Conservation (phyloP, 1,140 invertebrate genomes). For the Drosophila varians region DNA sequence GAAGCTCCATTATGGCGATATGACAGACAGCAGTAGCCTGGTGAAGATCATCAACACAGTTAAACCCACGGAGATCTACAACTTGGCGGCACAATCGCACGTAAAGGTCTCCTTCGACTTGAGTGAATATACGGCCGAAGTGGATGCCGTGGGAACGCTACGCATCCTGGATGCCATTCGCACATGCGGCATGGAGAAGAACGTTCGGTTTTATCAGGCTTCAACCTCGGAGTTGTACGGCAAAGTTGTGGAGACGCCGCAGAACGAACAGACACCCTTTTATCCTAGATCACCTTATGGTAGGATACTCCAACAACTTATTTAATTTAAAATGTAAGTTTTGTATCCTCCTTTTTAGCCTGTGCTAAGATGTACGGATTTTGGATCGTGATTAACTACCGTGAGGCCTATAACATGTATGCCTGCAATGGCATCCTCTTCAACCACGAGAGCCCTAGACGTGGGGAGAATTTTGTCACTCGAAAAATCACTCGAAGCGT, state of each 20-base stretch:
- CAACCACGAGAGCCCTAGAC: slow-evolving; percentile 98
- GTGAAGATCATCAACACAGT: slow-evolving; percentile 96
- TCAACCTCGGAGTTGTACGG: slow-evolving; percentile 99
- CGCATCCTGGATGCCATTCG: slow-evolving; percentile 97
- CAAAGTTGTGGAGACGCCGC: slow-evolving; percentile 98
- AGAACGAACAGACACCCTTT: slow-evolving; percentile 99
- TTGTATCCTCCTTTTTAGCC: slow-evolving; percentile 87
- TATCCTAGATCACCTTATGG: slow-evolving; percentile 99
- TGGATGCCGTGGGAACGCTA: slow-evolving; percentile 98
- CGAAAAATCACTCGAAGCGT: slow-evolving; percentile 99
- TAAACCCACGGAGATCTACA: slow-evolving; percentile 98
- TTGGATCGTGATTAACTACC: slow-evolving; percentile 99
- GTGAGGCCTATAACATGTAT: slow-evolving; percentile 99
- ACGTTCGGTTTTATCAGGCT: slow-evolving; percentile 98
- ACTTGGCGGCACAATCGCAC: slow-evolving; percentile 99
- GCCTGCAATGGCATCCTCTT: slow-evolving; percentile 99
- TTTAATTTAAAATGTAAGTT: background rate
- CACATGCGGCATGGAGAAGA: slow-evolving; percentile 93
- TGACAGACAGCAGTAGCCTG: slow-evolving; percentile 98
- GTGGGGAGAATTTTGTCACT: slow-evolving; percentile 99
- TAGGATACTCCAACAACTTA: too few relatives aligned
- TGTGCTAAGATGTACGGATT: slow-evolving; percentile 99
- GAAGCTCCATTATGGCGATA: slow-evolving; percentile 99
- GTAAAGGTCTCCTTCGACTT: slow-evolving; percentile 99
- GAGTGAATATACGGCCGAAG: slow-evolving; percentile 99